phyloP scores from a whole-genome alignment of 2,888 invertebrate genomes.

The Achlya flavicornis region DNA sequence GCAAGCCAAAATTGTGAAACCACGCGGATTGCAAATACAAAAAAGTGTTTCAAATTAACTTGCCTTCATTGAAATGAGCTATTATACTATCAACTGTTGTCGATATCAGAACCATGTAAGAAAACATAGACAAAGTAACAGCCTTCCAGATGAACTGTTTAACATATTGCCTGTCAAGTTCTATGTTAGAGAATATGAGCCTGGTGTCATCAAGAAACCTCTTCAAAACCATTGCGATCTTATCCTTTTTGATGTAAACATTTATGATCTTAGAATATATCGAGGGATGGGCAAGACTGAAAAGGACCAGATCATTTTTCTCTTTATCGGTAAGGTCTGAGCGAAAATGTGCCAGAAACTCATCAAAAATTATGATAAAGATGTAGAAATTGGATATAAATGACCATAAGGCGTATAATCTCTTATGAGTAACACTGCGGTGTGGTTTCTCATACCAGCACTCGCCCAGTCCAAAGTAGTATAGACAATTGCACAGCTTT shows the following conservation, averaged over 20 bases:
- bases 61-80: constrained; percentile 52
- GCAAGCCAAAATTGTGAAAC: too few relatives aligned
- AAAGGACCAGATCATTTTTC: constrained; percentile 49
- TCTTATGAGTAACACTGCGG: constrained; percentile 25
- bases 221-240: constrained; percentile 44
- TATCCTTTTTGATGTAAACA: constrained; percentile 42
- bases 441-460: constrained; percentile 51
- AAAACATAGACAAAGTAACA: constrained; percentile 23
- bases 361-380: constrained; percentile 40
- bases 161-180: constrained; percentile 46
- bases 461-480: constrained; percentile 50
- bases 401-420: constrained; percentile 45
- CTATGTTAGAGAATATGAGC: constrained; percentile 28
- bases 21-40: too few relatives aligned
- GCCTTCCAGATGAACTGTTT: constrained; percentile 40
- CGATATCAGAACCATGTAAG: constrained; percentile 38
- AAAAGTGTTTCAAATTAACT: neutral
- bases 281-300: constrained; percentile 48
- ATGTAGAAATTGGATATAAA: constrained; percentile 44
- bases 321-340: constrained; percentile 51
- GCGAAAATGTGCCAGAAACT: constrained; percentile 43
- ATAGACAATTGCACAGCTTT: constrained; percentile 45
- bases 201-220: constrained; percentile 52
- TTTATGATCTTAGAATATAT: constrained; percentile 48
- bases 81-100: constrained; percentile 42